Conservation (phyloP, 2,113 vertebrate genomes). For the Orthonyx spaldingii region DNA sequence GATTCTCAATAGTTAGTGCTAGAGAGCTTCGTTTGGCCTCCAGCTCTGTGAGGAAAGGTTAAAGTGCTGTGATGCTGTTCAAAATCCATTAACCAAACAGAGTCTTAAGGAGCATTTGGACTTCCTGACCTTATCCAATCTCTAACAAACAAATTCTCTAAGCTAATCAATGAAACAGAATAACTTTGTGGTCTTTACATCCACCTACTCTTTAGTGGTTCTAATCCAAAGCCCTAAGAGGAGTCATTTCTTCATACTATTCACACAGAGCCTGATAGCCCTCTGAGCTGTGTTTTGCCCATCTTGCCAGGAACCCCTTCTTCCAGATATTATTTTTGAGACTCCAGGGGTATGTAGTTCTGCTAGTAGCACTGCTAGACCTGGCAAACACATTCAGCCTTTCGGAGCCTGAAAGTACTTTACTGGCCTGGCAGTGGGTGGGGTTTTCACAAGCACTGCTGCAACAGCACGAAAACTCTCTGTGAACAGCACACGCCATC, state of each 20-base stretch:
- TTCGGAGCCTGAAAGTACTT: neutral
- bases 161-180: constrained; percentile 24
- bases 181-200: neutral
- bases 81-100: constrained; percentile 38
- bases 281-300: neutral
- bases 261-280: neutral
- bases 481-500: neutral
- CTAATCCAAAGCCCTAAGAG: neutral
- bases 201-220: neutral
- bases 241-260: neutral
- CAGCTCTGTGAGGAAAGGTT: neutral
- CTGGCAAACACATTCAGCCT: neutral
- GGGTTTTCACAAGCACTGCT: neutral
- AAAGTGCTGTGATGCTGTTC: neutral
- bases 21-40: neutral
- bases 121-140: neutral
- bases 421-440: neutral
- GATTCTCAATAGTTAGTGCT: neutral
- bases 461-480: neutral
- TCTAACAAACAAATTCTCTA: constrained; percentile 9
- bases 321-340: neutral
- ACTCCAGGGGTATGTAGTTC: neutral
- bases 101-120: constrained; percentile 30
- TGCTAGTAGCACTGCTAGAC: neutral
- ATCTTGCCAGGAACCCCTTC: neutral